phyloP scores from a whole-genome alignment of 2,113 vertebrate species.

The Cyprinodon tularosa region DNA sequence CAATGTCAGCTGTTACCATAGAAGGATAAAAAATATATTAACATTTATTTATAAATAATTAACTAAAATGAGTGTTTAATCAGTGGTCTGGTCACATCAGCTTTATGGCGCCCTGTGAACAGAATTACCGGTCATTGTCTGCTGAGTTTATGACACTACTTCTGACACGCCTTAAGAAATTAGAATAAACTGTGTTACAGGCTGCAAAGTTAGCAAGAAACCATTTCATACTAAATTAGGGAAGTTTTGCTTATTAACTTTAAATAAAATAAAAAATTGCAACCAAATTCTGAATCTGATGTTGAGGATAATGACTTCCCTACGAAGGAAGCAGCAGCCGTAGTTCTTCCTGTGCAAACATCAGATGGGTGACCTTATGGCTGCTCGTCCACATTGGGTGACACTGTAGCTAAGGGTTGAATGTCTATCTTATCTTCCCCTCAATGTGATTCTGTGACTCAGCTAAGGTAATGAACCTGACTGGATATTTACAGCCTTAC shows the following conservation, averaged over 20 bases:
- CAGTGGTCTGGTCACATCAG: background rate
- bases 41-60: background rate
- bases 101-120: too few relatives aligned
- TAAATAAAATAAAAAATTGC: background rate
- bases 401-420: background rate
- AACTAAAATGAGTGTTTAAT: background rate
- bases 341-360: background rate
- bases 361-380: background rate
- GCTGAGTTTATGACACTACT: too few relatives aligned
- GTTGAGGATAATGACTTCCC: background rate
- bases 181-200: background rate
- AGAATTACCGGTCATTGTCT: too few relatives aligned
- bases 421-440: background rate
- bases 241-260: background rate
- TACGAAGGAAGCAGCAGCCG: background rate
- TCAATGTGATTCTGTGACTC: background rate
- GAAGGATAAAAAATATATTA: background rate
- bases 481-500: background rate
- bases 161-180: background rate
- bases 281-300: background rate
- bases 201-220: too few relatives aligned
- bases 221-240: background rate
- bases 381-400: background rate
- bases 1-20: background rate
- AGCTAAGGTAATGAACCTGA: background rate